Percentiles rank a stretch among this genome's conserved stretches.
These are phyloP conservation scores for Muraenolepis orangiensis DNA, from an alignment of 2,797 vertebrate species.

Conservation along the genomic window DNA sequence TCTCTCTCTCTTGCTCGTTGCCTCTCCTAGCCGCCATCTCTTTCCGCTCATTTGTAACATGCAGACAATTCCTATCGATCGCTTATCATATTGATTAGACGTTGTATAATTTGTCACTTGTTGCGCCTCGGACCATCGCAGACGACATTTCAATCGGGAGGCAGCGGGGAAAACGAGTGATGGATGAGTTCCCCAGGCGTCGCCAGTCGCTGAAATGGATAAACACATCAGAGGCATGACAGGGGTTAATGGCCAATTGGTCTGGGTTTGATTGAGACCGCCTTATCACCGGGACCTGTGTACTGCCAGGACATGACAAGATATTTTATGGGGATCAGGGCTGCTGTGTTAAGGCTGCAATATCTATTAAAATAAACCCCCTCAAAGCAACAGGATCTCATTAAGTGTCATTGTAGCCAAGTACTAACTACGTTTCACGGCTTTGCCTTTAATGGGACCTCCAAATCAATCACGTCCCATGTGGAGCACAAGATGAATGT, in stretches of 20 bases:
- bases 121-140: conserved; percentile 25
- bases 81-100: conserved; percentile 42
- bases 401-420: neutral
- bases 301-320: conserved; percentile 7
- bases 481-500: conserved; percentile 22
- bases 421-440: neutral
- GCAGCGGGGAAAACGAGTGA: conserved; percentile 10
- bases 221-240: conserved; percentile 24
- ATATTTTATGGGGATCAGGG: neutral
- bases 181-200: conserved; percentile 18
- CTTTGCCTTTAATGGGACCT: neutral
- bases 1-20: neutral
- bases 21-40: neutral
- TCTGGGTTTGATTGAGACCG: conserved; percentile 30
- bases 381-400: neutral
- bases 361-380: neutral
- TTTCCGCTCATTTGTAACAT: neutral
- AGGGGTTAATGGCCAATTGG: conserved; percentile 39
- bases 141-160: conserved; percentile 37
- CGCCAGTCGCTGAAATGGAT: conserved; percentile 3
- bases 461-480: conserved; percentile 32
- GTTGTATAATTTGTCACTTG: conserved; percentile 35
- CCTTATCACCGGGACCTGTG: neutral
- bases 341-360: neutral
- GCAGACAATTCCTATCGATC: conserved; percentile 21